Base-by-base conservation (phyloP, 2,113 vertebrate species). In the Dendrocopos noguchii region DNA sequence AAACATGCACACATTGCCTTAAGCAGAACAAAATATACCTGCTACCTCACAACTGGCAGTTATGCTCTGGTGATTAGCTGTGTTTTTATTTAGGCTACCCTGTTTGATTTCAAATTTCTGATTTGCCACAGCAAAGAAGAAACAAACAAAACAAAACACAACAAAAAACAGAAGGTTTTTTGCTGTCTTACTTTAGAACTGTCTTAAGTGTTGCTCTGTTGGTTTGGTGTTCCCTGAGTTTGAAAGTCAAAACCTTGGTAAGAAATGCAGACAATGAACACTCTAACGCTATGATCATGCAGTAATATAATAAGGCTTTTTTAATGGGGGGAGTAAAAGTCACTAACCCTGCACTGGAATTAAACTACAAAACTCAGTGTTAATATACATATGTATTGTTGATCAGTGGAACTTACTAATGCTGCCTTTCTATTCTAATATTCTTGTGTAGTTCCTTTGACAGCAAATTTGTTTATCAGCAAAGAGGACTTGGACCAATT, bases 401-500 rank as follows among this genome's bases (percentile, higher is more conserved):
- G 18, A 22, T 72, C 16, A 36, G 11, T 36, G 68, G 46, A 90
- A 61, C 14, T 14, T 53, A 91, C 67, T 95, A 67, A 64, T 64
- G 47, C 60, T 93, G 73, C 8, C 52, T 95, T 95, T 80, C 79
- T 71, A 21, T 95, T 95, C 28, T 66, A 61, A 44, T 96, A 10
- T 80, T 50, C 95, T 83, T 91, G 15, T 96, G 36, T 84, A 99
- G 99, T 87, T 99, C 99, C 53, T 99, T 99, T 97, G 97, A 99
- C 95, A 97, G 87, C 74, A 97, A 97, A 44, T 98, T 97, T 63
- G 63, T 98, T 84, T 99, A 99, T 97, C 98, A 98, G 93, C 98
- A 99, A 96, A 98, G 97, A 97, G 98, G 97, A 60, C 97, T 98
- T 12, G 99, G 99, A 73, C 98, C 99, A 12, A 99, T 99, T 94